Percentiles rank a stretch among this genome's conserved stretches.
These are phyloP conservation scores for Epirrita christyi DNA, from an alignment of 2,888 invertebrate genomes.

Conservation along the genomic window DNA sequence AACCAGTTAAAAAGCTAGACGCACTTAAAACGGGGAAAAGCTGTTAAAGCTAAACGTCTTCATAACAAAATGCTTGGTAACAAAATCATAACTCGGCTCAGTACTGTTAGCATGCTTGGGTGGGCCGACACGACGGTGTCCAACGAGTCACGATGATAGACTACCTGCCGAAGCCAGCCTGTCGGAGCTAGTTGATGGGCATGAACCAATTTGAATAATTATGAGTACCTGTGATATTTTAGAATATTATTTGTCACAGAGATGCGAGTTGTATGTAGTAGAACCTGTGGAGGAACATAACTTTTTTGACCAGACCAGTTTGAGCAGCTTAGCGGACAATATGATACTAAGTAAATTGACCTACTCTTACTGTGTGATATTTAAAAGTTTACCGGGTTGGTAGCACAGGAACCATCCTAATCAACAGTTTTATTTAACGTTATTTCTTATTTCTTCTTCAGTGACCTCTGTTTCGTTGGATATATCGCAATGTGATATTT, in stretches of 20 bases:
- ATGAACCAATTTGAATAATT: slow-evolving; percentile 44
- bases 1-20: slow-evolving; percentile 6
- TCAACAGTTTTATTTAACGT: slow-evolving; percentile 36
- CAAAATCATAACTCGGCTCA: slow-evolving; percentile 26
- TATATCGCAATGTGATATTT: slow-evolving; percentile 29
- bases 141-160: slow-evolving; percentile 69
- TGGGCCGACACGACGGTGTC: slow-evolving; percentile 64
- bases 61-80: slow-evolving; percentile 25
- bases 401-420: slow-evolving; percentile 39
- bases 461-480: slow-evolving; percentile 34
- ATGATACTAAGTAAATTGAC: too few species aligned
- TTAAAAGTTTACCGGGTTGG: slow-evolving; percentile 43
- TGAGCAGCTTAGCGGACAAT: too few species aligned
- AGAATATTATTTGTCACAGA: slow-evolving; percentile 11
- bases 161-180: slow-evolving; percentile 54
- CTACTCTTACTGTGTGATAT: slow-evolving; percentile 29
- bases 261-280: not conserved
- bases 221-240: slow-evolving; percentile 32
- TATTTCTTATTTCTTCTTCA: slow-evolving; percentile 35
- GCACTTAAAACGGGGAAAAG: slow-evolving; percentile 14
- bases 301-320: too few species aligned
- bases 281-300: not conserved
- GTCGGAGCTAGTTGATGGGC: slow-evolving; percentile 39
- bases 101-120: slow-evolving; percentile 57
- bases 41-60: slow-evolving; percentile 25